Percentiles rank a stretch among this genome's conserved stretches.
These are phyloP conservation scores for Syngnathus scovelli DNA, from an alignment of 2,113 vertebrate genomes.

Conservation along the genomic window DNA sequence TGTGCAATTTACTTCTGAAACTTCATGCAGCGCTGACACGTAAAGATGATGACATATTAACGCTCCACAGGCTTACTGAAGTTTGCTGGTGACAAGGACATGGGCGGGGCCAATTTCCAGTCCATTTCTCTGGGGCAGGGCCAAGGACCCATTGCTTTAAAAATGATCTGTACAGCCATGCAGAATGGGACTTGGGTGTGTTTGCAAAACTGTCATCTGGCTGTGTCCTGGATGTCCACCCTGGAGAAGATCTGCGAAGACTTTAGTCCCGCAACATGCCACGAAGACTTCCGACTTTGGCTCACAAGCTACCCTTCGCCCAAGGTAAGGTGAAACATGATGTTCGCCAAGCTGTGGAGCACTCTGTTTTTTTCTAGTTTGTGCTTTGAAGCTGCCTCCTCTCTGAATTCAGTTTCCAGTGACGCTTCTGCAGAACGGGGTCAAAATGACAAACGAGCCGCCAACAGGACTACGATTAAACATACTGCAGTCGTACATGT, in stretches of 20 bases:
- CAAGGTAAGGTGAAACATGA: conserved; percentile 68
- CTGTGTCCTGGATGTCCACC: conserved; percentile 92
- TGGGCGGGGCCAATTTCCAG: conserved; percentile 83
- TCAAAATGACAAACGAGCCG: conserved; percentile 98
- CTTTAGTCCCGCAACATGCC: conserved; percentile 76
- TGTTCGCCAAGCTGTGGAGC: background rate
- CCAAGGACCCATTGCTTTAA: conserved; percentile 88
- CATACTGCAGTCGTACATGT: conserved; percentile 86
- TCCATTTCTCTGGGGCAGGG: conserved; percentile 95
- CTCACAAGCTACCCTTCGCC: conserved; percentile 94
- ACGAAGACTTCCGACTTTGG: conserved; percentile 87
- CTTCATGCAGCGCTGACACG: background rate
- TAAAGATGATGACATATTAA: background rate
- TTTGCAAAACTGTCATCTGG: conserved; percentile 94
- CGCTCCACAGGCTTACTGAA: conserved; percentile 81
- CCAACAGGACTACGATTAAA: conserved; percentile 92
- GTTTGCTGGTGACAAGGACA: conserved; percentile 85
- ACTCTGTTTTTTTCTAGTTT: background rate
- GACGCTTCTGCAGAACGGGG: conserved; percentile 89
- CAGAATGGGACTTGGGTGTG: conserved; percentile 91
- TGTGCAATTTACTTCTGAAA: background rate
- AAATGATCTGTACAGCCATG: conserved; percentile 82
- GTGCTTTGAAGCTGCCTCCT: background rate
- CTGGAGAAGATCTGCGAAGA: conserved; percentile 95
- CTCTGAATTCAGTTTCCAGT: conserved; percentile 82